phyloP scores from a whole-genome alignment of 2,888 invertebrate genomes.

The Crioceris asparagi region DNA sequence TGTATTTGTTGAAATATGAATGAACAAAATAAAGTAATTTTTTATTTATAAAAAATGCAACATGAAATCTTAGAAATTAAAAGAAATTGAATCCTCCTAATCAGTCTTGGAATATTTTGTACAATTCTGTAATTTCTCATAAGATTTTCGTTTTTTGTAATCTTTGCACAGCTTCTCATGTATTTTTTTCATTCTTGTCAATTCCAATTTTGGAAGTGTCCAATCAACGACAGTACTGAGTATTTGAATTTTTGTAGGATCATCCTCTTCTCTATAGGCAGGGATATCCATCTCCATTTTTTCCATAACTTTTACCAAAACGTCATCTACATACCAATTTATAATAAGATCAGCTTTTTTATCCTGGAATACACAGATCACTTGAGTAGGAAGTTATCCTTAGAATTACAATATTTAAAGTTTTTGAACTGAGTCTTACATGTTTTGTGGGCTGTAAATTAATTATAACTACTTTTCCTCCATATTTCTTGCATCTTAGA shows the following conservation, averaged over 20 bases:
- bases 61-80: too few species aligned
- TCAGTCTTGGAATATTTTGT: too few species aligned
- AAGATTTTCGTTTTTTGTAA: slow-evolving; percentile 26
- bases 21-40: too few species aligned
- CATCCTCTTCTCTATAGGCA: slow-evolving; percentile 51
- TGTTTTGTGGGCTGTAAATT: slow-evolving; percentile 98
- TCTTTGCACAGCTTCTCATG: slow-evolving; percentile 44
- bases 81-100: too few species aligned
- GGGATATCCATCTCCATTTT: slow-evolving; percentile 64
- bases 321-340: slow-evolving; percentile 78
- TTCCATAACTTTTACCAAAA: slow-evolving; percentile 64
- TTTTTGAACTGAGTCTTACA: slow-evolving; percentile 44
- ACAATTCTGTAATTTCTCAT: slow-evolving; percentile 14
- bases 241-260: slow-evolving; percentile 52
- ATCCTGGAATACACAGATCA: slow-evolving; percentile 52
- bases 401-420: not conserved
- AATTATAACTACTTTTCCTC: slow-evolving; percentile 83
- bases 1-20: too few species aligned
- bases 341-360: slow-evolving; percentile 84
- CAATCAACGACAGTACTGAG: slow-evolving; percentile 48
- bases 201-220: slow-evolving; percentile 54
- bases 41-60: too few species aligned
- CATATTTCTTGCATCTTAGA: slow-evolving; percentile 69
- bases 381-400: not conserved
- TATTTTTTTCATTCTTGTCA: slow-evolving; percentile 50